Evolutionary conservation across 2,113 vertebrate species (phyloP).

Genomic region (Electrona antarctica): DNA sequence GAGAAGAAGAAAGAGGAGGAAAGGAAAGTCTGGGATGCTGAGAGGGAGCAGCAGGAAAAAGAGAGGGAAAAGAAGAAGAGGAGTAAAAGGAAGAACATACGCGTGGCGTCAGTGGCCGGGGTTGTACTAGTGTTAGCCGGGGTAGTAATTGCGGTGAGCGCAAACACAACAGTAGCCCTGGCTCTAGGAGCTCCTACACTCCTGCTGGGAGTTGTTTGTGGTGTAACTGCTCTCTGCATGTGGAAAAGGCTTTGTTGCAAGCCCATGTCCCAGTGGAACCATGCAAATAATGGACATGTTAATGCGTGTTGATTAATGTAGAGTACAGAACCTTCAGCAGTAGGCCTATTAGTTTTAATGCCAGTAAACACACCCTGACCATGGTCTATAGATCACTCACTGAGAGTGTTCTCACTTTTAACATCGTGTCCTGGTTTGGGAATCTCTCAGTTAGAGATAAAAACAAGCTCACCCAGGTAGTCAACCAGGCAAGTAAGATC

Average conservation of each 20-base stretch:
- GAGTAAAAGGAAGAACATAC: constrained; percentile 48
- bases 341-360: too few relatives aligned
- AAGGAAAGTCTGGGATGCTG: constrained; percentile 62
- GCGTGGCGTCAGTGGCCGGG: constrained; percentile 51
- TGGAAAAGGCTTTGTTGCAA: constrained; percentile 68
- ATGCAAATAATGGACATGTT: not conserved
- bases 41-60: constrained; percentile 61
- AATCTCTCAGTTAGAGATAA: too few relatives aligned
- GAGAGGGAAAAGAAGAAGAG: not conserved
- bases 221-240: constrained; percentile 56
- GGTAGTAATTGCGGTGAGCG: constrained; percentile 62
- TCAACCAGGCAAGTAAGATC: too few relatives aligned
- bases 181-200: constrained; percentile 68
- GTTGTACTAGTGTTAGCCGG: constrained; percentile 60
- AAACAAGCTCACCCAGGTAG: too few relatives aligned
- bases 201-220: constrained; percentile 56
- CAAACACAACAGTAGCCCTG: constrained; percentile 61
- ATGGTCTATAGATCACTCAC: too few relatives aligned
- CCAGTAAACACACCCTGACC: too few relatives aligned
- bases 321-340: not conserved
- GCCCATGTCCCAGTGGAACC: constrained; percentile 30
- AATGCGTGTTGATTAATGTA: not conserved
- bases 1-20: not conserved
- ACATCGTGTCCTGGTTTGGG: too few relatives aligned
- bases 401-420: too few relatives aligned